Conservation (phyloP, 53 echinoderm and acorn worm genomes). For the Patiria pectinifera region DNA sequence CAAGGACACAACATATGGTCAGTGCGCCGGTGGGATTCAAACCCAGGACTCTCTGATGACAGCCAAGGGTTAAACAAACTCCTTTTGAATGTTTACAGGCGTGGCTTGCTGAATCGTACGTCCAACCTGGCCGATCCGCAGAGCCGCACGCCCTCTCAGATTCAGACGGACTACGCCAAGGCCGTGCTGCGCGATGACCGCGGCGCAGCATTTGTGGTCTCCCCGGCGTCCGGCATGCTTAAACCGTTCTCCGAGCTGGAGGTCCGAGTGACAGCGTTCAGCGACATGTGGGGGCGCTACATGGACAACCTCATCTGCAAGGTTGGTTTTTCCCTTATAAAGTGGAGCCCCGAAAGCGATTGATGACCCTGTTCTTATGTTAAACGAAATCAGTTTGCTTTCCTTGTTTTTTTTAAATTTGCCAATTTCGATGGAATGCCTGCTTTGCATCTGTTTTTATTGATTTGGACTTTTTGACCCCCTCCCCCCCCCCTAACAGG, state of each 20-base stretch:
- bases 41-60: no score
- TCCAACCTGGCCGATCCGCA: constrained; percentile 93
- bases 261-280: constrained; percentile 79
- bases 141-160: constrained; percentile 84
- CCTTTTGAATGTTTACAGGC: constrained; percentile 26
- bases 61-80: neutral
- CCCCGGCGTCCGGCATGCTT: constrained; percentile 81
- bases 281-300: constrained; percentile 98
- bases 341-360: no score
- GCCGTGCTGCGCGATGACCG: constrained; percentile 83
- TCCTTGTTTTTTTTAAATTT: no score
- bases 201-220: constrained; percentile 89
- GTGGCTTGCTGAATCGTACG: constrained; percentile 82
- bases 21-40: no score
- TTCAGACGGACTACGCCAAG: constrained; percentile 83
- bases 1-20: no score
- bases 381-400: no score
- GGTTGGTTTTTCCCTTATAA: constrained; percentile 42
- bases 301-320: constrained; percentile 83
- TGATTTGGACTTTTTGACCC: neutral
- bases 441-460: neutral
- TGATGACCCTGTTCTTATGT: no score
- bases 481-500: constrained; percentile 34
- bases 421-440: no score
- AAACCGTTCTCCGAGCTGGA: constrained; percentile 82